Percentiles rank a stretch among this genome's conserved stretches.
Evolutionary conservation across 2,113 vertebrate genomes (phyloP).

Genomic region (Dasyornis broadbenti): DNA sequence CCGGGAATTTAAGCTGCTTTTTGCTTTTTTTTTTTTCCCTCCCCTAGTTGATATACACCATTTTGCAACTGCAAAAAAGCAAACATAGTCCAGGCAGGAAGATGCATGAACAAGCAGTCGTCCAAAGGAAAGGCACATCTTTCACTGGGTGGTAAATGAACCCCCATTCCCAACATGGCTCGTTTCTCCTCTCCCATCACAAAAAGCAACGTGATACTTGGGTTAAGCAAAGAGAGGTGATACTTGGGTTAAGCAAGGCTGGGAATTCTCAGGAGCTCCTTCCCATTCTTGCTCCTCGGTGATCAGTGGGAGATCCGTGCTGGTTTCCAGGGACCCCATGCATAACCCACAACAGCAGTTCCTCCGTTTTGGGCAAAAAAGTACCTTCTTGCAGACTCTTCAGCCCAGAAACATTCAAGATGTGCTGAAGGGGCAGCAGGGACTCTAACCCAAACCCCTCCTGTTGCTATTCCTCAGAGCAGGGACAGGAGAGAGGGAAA

Average conservation of each 20-base stretch:
- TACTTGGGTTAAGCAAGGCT: background rate
- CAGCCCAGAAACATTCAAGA: background rate
- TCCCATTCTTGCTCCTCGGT: background rate
- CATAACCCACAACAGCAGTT: background rate
- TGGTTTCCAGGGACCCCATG: background rate
- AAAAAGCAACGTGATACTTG: background rate
- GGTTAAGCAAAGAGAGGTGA: background rate
- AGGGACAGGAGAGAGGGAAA: background rate
- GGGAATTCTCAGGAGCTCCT: background rate
- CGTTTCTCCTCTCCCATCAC: background rate
- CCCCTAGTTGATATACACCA: background rate
- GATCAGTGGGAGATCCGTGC: background rate
- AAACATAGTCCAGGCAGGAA: background rate
- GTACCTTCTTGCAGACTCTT: background rate
- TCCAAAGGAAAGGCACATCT: background rate
- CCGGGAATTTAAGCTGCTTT: background rate
- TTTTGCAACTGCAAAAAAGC: background rate
- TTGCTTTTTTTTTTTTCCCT: too few species aligned
- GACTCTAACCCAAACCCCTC: background rate
- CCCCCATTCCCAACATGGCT: fast-evolving
- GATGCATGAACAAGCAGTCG: background rate
- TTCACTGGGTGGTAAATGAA: background rate
- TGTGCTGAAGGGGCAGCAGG: background rate
- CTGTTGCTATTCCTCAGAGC: background rate
- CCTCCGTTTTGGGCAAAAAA: background rate